Percentiles rank a stretch among this genome's conserved stretches.
Conservation (phyloP, 2,113 vertebrate genomes). For the Halichoeres trimaculatus region DNA sequence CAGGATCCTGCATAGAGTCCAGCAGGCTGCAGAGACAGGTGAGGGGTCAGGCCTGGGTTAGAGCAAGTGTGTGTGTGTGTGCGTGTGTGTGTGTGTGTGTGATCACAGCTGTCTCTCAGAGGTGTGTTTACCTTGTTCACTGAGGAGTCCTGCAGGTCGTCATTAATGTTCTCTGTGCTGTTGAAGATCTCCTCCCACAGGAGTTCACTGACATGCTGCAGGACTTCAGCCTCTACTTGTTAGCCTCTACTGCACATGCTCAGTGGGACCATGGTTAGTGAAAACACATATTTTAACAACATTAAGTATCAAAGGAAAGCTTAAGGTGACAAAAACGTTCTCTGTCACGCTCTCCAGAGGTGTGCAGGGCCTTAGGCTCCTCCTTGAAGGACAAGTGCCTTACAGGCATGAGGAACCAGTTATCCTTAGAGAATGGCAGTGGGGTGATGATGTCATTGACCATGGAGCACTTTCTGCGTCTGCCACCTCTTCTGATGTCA, state of each 20-base stretch:
- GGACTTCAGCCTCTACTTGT: conserved; percentile 67
- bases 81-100: no score
- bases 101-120: no score
- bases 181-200: conserved; percentile 69
- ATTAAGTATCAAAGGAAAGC: no score
- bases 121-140: no score
- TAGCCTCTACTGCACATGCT: conserved; percentile 73
- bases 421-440: conserved; percentile 10
- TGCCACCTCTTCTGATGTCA: conserved; percentile 68
- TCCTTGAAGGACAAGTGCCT: conserved; percentile 80
- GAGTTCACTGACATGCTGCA: conserved; percentile 72
- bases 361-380: conserved; percentile 76
- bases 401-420: conserved; percentile 5
- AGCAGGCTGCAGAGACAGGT: conserved; percentile 65
- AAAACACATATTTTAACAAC: neutral
- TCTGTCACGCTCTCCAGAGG: conserved; percentile 47
- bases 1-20: conserved; percentile 62
- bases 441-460: conserved; percentile 64
- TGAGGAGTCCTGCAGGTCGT: no score
- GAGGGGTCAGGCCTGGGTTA: neutral
- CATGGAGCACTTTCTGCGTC: conserved; percentile 63
- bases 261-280: conserved; percentile 84
- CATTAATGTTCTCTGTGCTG: conserved; percentile 2
- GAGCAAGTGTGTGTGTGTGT: no score
- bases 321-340: neutral